Conservation (phyloP, 2,888 invertebrate species). For the Azorinus chamasolen region DNA sequence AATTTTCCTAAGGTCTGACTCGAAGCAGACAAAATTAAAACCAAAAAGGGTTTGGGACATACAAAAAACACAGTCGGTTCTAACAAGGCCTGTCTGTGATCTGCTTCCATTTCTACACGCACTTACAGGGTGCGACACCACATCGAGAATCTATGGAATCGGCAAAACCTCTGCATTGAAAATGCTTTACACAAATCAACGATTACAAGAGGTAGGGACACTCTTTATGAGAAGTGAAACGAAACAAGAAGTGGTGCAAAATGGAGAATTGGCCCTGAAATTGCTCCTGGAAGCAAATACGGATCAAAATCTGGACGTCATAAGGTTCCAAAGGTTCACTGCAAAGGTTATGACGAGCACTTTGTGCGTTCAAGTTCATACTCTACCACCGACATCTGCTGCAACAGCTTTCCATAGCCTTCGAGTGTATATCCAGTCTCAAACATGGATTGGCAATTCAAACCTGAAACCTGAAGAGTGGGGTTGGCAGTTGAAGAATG, state of each 20-base stretch:
- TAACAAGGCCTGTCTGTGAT: conserved; percentile 34
- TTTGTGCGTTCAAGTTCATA: conserved; percentile 54
- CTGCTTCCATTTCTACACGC: conserved; percentile 56
- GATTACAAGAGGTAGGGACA: background rate
- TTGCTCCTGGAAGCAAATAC: conserved; percentile 34
- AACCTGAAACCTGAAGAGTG: conserved; percentile 38
- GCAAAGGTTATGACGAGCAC: conserved; percentile 38
- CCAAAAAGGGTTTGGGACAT: conserved; percentile 50
- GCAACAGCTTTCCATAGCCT: conserved; percentile 62
- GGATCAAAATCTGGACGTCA: conserved; percentile 30
- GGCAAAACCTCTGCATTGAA: conserved; percentile 49
- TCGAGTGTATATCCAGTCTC: conserved; percentile 63
- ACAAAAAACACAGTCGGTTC: conserved; percentile 15
- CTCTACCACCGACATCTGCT: conserved; percentile 66
- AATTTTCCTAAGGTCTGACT: background rate
- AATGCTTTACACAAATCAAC: background rate
- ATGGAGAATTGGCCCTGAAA: background rate
- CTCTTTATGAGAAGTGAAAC: background rate
- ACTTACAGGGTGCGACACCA: conserved; percentile 60
- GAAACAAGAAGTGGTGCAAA: background rate
- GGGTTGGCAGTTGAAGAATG: conserved; percentile 46
- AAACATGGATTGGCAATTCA: conserved; percentile 47
- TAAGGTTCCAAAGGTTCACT: conserved; percentile 52
- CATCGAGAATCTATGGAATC: conserved; percentile 50
- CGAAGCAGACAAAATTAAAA: conserved; percentile 1